Conservation (phyloP, 2,888 invertebrate genomes). For the Acanthopleura granulata region DNA sequence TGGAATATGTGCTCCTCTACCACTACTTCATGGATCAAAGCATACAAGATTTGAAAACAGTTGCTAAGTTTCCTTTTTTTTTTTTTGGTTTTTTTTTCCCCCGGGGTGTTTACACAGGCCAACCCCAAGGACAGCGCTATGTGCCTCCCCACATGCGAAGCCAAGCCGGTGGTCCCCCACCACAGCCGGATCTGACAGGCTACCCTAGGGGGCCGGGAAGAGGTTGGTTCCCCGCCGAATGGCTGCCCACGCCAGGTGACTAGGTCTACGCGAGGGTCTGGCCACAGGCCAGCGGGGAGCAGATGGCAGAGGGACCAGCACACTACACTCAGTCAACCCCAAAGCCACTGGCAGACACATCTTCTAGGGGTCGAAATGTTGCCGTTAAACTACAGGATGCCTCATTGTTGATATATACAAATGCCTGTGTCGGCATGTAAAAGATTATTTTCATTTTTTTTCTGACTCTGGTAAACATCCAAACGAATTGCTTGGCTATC, state of each 20-base stretch:
- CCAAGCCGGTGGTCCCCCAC: constrained; percentile 35
- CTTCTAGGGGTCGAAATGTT: too few relatives aligned
- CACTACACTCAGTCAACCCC: background rate
- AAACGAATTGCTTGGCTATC: too few relatives aligned
- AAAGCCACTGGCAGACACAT: background rate
- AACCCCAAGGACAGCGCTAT: constrained; percentile 74
- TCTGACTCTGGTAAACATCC: too few relatives aligned
- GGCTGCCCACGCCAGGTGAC: constrained; percentile 1
- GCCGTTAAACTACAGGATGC: too few relatives aligned
- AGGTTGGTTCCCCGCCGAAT: constrained; percentile 22
- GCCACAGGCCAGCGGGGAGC: background rate
- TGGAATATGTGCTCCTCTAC: too few relatives aligned
- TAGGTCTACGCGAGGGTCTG: constrained; percentile 5
- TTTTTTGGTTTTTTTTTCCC: too few relatives aligned
- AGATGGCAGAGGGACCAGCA: background rate
- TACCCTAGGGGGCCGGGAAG: constrained; percentile 29
- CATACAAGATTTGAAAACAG: too few relatives aligned
- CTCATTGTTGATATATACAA: too few relatives aligned
- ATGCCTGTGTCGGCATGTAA: too few relatives aligned
- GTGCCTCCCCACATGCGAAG: constrained; percentile 94
- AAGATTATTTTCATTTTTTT: too few relatives aligned
- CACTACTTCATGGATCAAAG: too few relatives aligned
- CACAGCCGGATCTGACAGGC: constrained; percentile 35
- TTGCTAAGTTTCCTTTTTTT: too few relatives aligned
- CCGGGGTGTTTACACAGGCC: background rate